Conservation (phyloP, 92 coral and sea anemone genomes). For the Heteractis magnifica region DNA sequence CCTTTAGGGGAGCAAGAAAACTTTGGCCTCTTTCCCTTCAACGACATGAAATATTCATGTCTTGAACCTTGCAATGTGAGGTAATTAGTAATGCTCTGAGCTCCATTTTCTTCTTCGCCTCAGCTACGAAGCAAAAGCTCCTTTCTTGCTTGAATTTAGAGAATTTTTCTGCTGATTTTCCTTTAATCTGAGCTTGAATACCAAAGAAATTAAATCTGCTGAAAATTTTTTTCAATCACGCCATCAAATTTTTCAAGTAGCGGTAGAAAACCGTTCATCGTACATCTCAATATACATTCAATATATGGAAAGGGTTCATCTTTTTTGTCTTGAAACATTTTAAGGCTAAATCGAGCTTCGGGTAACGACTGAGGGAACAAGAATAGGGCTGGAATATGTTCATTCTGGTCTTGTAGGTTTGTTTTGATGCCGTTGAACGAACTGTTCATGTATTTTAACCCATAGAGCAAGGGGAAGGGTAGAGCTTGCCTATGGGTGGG, state of each 20-base stretch:
- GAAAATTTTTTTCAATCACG: slow-evolving; percentile 18
- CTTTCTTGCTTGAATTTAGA: neutral
- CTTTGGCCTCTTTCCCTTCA: slow-evolving; percentile 85
- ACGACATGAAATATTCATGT: slow-evolving; percentile 88
- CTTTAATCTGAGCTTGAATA: neutral
- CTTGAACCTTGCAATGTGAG: slow-evolving; percentile 77
- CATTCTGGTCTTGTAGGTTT: neutral
- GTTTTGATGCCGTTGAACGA: neutral
- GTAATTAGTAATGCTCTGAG: slow-evolving; percentile 15
- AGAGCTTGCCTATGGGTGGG: slow-evolving; percentile 11
- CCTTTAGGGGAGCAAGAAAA: slow-evolving; percentile 57
- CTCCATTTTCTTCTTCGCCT: slow-evolving; percentile 10
- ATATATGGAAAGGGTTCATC: neutral
- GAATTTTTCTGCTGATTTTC: neutral
- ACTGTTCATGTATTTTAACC: neutral
- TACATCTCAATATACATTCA: neutral
- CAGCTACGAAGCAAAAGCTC: neutral
- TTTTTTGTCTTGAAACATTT: neutral
- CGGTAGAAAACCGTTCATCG: neutral
- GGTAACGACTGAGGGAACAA: neutral
- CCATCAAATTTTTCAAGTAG: slow-evolving; percentile 31
- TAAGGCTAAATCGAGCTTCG: neutral
- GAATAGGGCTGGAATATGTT: neutral
- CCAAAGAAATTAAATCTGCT: neutral
- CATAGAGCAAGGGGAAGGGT: neutral